Conservation (phyloP, 2,888 invertebrate genomes). For the Polydrusus pterygomalis region DNA sequence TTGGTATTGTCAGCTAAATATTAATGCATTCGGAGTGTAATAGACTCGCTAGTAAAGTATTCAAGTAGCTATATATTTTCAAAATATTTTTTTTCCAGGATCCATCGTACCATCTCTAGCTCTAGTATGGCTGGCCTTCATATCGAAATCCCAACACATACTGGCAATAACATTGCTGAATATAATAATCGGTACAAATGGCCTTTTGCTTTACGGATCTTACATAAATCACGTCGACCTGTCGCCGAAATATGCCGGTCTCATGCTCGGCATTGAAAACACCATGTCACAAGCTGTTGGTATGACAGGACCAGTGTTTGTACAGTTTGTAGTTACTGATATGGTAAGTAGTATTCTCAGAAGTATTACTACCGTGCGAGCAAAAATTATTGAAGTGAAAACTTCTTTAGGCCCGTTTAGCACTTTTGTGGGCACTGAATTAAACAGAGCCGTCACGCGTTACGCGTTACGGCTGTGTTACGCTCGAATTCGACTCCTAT, state of each 20-base stretch:
- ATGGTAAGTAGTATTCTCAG: constrained; percentile 46
- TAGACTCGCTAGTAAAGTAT: too few relatives aligned
- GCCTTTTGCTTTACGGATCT: constrained; percentile 45
- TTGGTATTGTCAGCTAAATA: too few relatives aligned
- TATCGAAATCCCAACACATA: constrained; percentile 34
- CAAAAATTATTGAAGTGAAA: too few relatives aligned
- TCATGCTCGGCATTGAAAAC: constrained; percentile 53
- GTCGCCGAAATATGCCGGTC: constrained; percentile 51
- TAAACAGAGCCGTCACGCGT: too few relatives aligned
- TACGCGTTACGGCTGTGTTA: too few relatives aligned
- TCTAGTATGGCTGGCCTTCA: constrained; percentile 48
- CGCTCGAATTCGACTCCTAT: too few relatives aligned
- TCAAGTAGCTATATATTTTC: too few relatives aligned
- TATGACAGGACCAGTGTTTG: constrained; percentile 50
- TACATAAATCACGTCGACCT: constrained; percentile 54
- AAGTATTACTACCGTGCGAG: too few relatives aligned
- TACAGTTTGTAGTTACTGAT: constrained; percentile 51
- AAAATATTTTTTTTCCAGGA: constrained; percentile 30
- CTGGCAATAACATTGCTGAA: constrained; percentile 49
- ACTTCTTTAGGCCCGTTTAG: too few relatives aligned
- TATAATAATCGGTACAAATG: constrained; percentile 48
- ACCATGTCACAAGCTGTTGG: constrained; percentile 50
- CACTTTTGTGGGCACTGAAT: too few relatives aligned
- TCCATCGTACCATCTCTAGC: constrained; percentile 44
- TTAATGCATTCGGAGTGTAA: too few relatives aligned